Base-by-base conservation (phyloP, 2,888 invertebrate species). In the Trissolcus brochymenae region DNA sequence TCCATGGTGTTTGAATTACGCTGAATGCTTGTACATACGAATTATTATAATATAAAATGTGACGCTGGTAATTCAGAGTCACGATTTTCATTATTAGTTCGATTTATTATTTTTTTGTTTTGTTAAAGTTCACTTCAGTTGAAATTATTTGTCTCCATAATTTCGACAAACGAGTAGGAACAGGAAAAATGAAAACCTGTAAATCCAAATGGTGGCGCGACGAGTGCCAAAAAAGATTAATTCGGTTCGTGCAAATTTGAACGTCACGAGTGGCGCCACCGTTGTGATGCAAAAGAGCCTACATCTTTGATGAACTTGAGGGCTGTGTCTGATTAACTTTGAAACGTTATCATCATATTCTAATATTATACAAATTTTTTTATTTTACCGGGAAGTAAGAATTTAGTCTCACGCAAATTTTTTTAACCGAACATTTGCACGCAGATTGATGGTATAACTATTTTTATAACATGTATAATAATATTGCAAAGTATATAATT, bases 391-490 rank as follows among this genome's bases (percentile, higher is more conserved):
- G 50, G 65, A 59, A 55, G 65, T 54, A 70, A 76, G 46, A 40
- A 66, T 25, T 65, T 70, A 65, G 75, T 76, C 65, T 70, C 70
- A 75, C 68, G 68, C 54, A 46, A 62, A 75, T 75, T 50, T 75
- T 70, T 75, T 75, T 70, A 75, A 70, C 59, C 17, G 59, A 56
- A 68, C 68, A 68, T 70, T 70, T 76, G 60, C 71, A 66, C 61
- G 71, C 66, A 71, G 71, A 76, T 57, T 61, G 61, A 70, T 66
- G 76, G 70, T 66, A 66, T 51, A 73, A 72, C 77, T 78, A 78
- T 78, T 78, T 78, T 78, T 78, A 74, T 78, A 78, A 71, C 59
- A 49, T 71, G 59, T 76, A 76, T 71, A 71, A 35, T 35, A 35
- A 76, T 76, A 76, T 55, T 59, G 71, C 72, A 56, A 62, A 55